These are phyloP conservation scores for Sphyrna mokarran DNA, from an alignment of 2,113 vertebrate species.

Conservation along the genomic window DNA sequence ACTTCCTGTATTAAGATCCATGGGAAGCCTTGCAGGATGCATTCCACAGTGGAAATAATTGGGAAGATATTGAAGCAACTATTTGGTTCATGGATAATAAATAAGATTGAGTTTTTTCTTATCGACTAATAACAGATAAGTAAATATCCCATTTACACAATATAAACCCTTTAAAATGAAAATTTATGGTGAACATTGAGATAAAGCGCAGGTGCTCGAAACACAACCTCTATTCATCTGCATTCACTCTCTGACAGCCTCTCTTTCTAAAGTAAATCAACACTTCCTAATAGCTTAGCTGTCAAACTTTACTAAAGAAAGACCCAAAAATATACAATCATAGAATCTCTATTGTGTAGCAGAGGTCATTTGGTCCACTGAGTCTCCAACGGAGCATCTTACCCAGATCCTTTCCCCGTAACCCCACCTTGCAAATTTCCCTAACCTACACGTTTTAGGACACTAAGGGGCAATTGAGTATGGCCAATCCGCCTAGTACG, in stretches of 20 bases:
- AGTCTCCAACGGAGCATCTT: too few relatives aligned
- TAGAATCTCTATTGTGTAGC: too few relatives aligned
- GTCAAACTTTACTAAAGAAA: not conserved
- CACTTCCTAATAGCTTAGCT: not conserved
- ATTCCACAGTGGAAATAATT: not conserved
- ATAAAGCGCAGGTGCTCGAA: not conserved
- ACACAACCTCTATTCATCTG: not conserved
- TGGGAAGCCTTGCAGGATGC: not conserved
- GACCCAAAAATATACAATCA: too few relatives aligned
- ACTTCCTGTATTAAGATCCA: not conserved
- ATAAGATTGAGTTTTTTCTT: not conserved
- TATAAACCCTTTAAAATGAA: not conserved
- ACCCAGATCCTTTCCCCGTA: too few relatives aligned
- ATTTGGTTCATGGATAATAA: not conserved
- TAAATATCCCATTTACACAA: not conserved
- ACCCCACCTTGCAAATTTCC: too few relatives aligned
- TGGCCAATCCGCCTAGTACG: too few relatives aligned
- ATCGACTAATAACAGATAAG: not conserved
- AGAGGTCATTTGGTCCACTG: too few relatives aligned
- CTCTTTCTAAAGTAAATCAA: not conserved
- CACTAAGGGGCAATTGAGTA: too few relatives aligned
- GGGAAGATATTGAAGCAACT: not conserved
- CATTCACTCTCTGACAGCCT: not conserved
- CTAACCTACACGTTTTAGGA: too few relatives aligned
- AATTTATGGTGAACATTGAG: not conserved